Conservation (phyloP, 2,113 vertebrate species). For the Tetrao urogallus region DNA sequence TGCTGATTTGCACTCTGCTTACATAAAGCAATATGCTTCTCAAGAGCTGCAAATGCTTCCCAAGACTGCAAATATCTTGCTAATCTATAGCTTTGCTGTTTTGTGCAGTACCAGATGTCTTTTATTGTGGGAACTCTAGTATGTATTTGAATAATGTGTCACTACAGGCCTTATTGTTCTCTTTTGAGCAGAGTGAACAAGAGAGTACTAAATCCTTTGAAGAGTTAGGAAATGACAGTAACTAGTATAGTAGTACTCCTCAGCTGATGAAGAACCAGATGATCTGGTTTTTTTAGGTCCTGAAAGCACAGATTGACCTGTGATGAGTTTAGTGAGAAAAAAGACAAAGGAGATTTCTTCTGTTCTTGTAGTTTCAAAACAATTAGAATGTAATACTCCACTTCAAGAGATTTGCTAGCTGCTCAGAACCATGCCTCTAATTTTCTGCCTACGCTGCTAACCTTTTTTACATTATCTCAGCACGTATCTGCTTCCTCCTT, state of each 20-base stretch:
- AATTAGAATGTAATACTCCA: not conserved
- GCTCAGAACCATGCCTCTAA: not conserved
- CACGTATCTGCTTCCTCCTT: not conserved
- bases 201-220: conserved; percentile 18
- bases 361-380: not conserved
- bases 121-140: conserved; percentile 35
- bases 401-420: not conserved
- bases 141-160: conserved; percentile 27
- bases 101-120: conserved; percentile 32
- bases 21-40: conserved; percentile 21
- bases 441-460: not conserved
- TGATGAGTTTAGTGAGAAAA: not conserved
- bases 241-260: conserved; percentile 10
- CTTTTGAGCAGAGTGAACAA: conserved; percentile 25
- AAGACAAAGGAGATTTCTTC: not conserved
- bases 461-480: not conserved
- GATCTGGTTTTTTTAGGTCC: not conserved
- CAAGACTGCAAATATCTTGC: not conserved
- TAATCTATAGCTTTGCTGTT: not conserved
- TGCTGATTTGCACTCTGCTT: not conserved
- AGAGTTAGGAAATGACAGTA: conserved; percentile 36
- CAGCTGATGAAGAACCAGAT: conserved; percentile 34
- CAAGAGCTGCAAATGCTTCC: not conserved
- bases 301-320: not conserved
- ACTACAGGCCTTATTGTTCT: conserved; percentile 9